phyloP scores from a whole-genome alignment of 2,797 vertebrate species.

The Podarcis siculus region DNA sequence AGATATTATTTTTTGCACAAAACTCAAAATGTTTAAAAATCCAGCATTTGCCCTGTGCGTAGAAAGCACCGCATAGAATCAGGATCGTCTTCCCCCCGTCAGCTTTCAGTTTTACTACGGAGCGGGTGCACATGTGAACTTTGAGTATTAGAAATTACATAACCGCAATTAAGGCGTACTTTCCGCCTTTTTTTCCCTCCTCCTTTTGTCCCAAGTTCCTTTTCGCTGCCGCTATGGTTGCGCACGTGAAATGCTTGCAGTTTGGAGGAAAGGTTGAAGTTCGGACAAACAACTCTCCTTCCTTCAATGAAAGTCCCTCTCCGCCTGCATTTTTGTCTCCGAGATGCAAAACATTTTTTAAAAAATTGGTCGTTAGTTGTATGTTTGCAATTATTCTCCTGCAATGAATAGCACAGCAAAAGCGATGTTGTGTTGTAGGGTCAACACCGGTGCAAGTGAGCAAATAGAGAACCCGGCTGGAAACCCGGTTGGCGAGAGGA shows the following conservation, averaged over 20 bases:
- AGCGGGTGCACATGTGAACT: conserved; percentile 50
- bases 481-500: conserved; percentile 35
- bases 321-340: conserved; percentile 35
- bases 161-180: background rate
- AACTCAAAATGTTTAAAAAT: background rate
- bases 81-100: conserved; percentile 31
- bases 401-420: conserved; percentile 47
- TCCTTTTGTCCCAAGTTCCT: background rate
- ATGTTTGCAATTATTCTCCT: conserved; percentile 38
- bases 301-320: conserved; percentile 35
- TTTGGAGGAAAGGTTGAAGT: conserved; percentile 58
- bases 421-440: conserved; percentile 40
- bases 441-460: conserved; percentile 38
- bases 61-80: conserved; percentile 5
- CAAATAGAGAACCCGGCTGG: conserved; percentile 33
- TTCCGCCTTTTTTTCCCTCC: background rate
- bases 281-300: conserved; percentile 40
- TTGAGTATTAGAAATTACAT: conserved; percentile 46
- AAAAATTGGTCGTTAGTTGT: background rate
- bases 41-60: conserved; percentile 12
- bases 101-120: conserved; percentile 62
- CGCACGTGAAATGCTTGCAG: background rate
- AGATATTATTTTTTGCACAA: background rate
- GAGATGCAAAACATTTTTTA: background rate
- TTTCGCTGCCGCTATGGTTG: background rate